Conservation (phyloP, 2,113 vertebrate genomes). For the Colius striatus region DNA sequence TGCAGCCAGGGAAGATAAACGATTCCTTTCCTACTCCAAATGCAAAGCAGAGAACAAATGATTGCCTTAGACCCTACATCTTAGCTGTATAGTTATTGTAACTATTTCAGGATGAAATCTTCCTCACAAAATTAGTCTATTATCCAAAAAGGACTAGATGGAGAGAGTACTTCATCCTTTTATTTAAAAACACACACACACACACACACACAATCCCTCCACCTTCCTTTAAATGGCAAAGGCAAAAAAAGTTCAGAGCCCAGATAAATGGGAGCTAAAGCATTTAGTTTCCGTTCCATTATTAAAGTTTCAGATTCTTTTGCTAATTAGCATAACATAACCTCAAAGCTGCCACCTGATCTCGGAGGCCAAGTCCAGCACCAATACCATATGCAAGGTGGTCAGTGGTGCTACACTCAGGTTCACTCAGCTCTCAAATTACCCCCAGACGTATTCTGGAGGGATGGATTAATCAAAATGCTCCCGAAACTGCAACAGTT, state of each 20-base stretch:
- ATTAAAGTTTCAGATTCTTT: constrained; percentile 34
- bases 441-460: neutral
- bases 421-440: neutral
- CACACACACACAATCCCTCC: no score
- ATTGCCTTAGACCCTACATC: neutral
- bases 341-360: neutral
- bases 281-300: neutral
- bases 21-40: neutral
- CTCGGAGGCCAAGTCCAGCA: neutral
- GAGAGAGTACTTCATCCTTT: neutral
- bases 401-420: neutral
- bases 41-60: constrained; percentile 10
- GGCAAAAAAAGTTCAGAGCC: neutral
- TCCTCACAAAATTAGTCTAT: neutral
- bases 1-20: neutral
- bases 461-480: fast-evolving
- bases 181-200: neutral
- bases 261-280: neutral
- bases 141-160: neutral
- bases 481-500: neutral
- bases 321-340: neutral
- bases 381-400: fast-evolving
- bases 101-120: neutral
- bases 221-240: neutral
- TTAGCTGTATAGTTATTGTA: neutral